Evolutionary conservation across 2,888 invertebrate genomes (phyloP), one percentile per base, ranked within the genome.

Genomic region (Malacosoma neustria): DNA sequence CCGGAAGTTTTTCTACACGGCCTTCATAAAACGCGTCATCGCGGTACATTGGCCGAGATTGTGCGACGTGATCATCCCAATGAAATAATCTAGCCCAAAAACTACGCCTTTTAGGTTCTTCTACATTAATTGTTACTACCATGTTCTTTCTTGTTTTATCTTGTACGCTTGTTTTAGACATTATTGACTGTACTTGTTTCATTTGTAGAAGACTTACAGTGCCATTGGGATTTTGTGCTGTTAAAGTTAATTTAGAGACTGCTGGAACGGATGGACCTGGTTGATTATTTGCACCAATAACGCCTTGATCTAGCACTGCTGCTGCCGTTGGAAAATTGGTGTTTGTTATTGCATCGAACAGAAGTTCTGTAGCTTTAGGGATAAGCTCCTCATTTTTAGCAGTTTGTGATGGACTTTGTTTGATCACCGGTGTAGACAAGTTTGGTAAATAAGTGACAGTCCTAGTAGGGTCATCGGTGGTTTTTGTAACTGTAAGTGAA

Each of bases 1-100:
- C 54, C 11, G 75, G 68, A 40, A 85, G 52, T 4, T 67, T 60
- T 46, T 73, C 60, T 35, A 85, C 34, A 39, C 65, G 72, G 1
- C 84, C 81, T 9, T 58, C 61, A 45, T 76, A 85, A 58, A 85
- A 85, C 35, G 67, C 79, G 47, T 85, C 84, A 51, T 85, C 84
- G 40, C 84, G 61, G 46, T 85, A 85, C 70, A 85, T 61, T 2
- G 84, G 84, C 7, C 84, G 70, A 30, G 79, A 61, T 40, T 80
- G 61, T 12, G 61, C 49, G 32, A 74, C 56, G 43, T 82, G 80
- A 30, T 64, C 41, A 40, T 82, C 76, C 84, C 84, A 84, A 11
- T 61, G 57, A 48, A 56, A 81, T 22, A 74, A 46, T 29, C 63
- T 59, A 35, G 49, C 55, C 61, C 72, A 80, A 42, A 68, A 80